Conservation (phyloP, 2,113 vertebrate species). For the Bufo bufo region DNA sequence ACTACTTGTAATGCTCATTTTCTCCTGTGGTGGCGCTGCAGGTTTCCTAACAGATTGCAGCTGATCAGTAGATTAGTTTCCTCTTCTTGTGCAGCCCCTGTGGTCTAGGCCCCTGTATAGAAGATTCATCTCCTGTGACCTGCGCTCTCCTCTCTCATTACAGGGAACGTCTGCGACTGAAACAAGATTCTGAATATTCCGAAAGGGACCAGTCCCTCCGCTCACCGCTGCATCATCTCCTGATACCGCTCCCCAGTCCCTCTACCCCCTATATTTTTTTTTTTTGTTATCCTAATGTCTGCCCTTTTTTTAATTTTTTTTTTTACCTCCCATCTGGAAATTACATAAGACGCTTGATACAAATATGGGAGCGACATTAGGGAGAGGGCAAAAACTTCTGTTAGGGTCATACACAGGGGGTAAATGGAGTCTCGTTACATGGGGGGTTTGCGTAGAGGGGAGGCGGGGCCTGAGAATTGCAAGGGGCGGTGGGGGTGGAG, state of each 20-base stretch:
- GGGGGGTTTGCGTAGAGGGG: background rate
- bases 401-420: background rate
- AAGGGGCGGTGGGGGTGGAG: background rate
- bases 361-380: background rate
- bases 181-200: slow-evolving; percentile 53
- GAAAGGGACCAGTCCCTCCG: slow-evolving; percentile 45
- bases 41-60: too few species aligned
- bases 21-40: too few species aligned
- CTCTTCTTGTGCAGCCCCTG: too few species aligned
- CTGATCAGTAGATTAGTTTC: too few species aligned
- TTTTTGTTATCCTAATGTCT: background rate
- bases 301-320: slow-evolving; percentile 3
- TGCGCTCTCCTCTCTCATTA: background rate
- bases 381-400: slow-evolving; percentile 5
- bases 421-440: background rate
- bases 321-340: background rate
- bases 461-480: background rate
- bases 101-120: too few species aligned
- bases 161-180: slow-evolving; percentile 17
- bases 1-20: too few species aligned
- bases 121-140: too few species aligned
- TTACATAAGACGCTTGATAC: slow-evolving; percentile 15
- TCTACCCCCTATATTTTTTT: background rate
- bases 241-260: background rate
- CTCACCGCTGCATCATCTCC: slow-evolving; percentile 31